These are phyloP conservation scores for Chymomyza costata DNA, from an alignment of 1,140 invertebrate species.

Conservation along the genomic window DNA sequence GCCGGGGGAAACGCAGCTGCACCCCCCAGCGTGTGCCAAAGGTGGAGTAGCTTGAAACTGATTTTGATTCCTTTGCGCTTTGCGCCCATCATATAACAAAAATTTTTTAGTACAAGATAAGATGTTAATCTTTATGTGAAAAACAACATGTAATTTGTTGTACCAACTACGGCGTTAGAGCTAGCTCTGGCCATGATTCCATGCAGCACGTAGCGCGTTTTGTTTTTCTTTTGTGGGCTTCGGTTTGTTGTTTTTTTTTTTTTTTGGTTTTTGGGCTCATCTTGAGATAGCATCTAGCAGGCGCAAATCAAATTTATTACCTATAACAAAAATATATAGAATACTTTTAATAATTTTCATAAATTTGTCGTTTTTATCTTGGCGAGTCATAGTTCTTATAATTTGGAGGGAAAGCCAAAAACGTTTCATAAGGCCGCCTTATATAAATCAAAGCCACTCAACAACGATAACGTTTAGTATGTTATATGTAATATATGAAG, in stretches of 20 bases:
- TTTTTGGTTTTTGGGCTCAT: conserved; percentile 41
- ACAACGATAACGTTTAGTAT: conserved; percentile 48
- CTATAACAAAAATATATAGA: conserved; percentile 68
- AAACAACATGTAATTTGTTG: conserved; percentile 73
- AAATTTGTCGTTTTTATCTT: conserved; percentile 41
- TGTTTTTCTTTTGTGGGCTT: conserved; percentile 16
- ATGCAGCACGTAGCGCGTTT: conserved; percentile 36
- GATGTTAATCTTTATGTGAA: conserved; percentile 72
- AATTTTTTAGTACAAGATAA: conserved; percentile 66
- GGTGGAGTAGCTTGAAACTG: background rate
- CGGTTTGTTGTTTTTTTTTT: conserved; percentile 1
- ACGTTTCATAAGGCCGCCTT: conserved; percentile 52
- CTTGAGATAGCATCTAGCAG: conserved; percentile 64
- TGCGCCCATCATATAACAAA: conserved; percentile 66
- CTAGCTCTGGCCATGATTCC: too few relatives aligned
- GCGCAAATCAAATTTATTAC: conserved; percentile 55
- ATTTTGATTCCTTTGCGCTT: conserved; percentile 47
- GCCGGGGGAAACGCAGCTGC: conserved; percentile 20
- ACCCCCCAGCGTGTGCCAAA: conserved; percentile 70
- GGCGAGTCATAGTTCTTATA: conserved; percentile 10
- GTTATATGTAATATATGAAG: conserved; percentile 28
- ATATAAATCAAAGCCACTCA: conserved; percentile 65
- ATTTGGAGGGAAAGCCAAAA: too few relatives aligned
- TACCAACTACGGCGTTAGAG: conserved; percentile 10
- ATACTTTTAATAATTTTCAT: conserved; percentile 73